Evolutionary conservation across 1,140 invertebrate species (phyloP).

Genomic region (Aphidius gifuensis): DNA sequence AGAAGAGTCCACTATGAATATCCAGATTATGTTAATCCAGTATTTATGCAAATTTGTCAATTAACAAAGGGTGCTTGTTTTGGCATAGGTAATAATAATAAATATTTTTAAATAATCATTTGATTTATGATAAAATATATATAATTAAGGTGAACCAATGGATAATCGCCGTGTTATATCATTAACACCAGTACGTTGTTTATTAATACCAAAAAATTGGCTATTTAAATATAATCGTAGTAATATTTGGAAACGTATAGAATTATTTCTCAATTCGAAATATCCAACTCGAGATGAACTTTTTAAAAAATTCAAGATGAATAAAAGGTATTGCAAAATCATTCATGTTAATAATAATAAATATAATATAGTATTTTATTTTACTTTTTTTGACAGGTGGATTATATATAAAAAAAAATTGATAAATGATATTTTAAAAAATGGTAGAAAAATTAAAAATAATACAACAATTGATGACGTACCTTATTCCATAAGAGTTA

Average conservation of each 20-base stretch:
- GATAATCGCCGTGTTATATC: constrained; percentile 60
- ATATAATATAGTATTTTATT: not conserved
- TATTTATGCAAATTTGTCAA: constrained; percentile 47
- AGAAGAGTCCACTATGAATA: constrained; percentile 31
- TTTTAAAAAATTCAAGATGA: constrained; percentile 55
- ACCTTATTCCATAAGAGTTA: constrained; percentile 59
- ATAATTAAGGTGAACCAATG: constrained; percentile 61
- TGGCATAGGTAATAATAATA: constrained; percentile 36
- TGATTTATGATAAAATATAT: constrained; percentile 2
- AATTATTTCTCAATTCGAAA: constrained; percentile 59
- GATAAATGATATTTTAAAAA: constrained; percentile 51
- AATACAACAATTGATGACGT: constrained; percentile 59
- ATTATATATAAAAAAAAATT: constrained; percentile 53
- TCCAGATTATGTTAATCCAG: constrained; percentile 34
- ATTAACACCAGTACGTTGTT: constrained; percentile 55
- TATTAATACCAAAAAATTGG: constrained; percentile 63
- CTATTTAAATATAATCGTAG: constrained; percentile 60
- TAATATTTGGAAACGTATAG: constrained; percentile 63
- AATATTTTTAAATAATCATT: constrained; percentile 1
- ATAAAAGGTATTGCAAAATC: constrained; percentile 40
- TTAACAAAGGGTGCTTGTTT: constrained; percentile 46
- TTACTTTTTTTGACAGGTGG: constrained; percentile 43
- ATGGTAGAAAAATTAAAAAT: constrained; percentile 50
- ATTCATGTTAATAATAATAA: not conserved
- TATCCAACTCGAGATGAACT: constrained; percentile 59